Evolutionary conservation across 2,888 invertebrate genomes (phyloP).

Genomic region (Drosophila basisetae): DNA sequence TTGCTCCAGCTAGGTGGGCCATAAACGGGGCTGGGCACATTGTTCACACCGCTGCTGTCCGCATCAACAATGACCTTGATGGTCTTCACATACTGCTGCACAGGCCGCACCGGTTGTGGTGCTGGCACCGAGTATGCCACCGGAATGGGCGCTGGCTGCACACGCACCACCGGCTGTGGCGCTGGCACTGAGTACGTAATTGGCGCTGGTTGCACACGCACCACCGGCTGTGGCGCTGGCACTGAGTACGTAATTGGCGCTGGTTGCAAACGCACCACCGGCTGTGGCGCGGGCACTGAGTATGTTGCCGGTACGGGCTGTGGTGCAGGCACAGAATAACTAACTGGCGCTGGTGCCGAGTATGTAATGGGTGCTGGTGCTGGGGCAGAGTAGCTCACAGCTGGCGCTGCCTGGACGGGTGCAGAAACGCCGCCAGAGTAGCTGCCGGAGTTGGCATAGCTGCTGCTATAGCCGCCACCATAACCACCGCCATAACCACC

Average conservation of each 20-base stretch:
- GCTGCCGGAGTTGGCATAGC: conserved; percentile 57
- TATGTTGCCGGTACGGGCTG: conserved; percentile 18
- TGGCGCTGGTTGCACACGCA: conserved; percentile 3
- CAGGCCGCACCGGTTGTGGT: conserved; percentile 24
- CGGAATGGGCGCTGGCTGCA: conserved; percentile 13
- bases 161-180: conserved; percentile 21
- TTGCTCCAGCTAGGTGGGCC: conserved; percentile 61
- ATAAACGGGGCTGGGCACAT: conserved; percentile 62
- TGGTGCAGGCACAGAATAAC: conserved; percentile 43
- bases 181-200: conserved; percentile 13
- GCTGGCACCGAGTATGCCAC: conserved; percentile 16
- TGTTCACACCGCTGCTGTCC: conserved; percentile 35
- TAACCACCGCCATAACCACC: conserved; percentile 47
- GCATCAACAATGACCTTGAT: conserved; percentile 75
- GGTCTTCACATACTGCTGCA: conserved; percentile 74
- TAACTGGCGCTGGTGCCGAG: conserved; percentile 41
- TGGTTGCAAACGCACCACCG: conserved; percentile 30
- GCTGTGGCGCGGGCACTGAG: conserved; percentile 44
- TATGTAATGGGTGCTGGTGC: conserved; percentile 40
- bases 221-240: conserved; percentile 23
- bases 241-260: conserved; percentile 28
- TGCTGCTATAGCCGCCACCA: conserved; percentile 44
- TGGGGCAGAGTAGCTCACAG: conserved; percentile 35
- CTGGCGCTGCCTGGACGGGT: conserved; percentile 39
- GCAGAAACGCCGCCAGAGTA: conserved; percentile 44